Evolutionary conservation across 30 jellyfish, hydroid and myxozoan species (phyloP), one percentile per base, ranked within the genome.

Genomic region (Aurelia coerulea): DNA sequence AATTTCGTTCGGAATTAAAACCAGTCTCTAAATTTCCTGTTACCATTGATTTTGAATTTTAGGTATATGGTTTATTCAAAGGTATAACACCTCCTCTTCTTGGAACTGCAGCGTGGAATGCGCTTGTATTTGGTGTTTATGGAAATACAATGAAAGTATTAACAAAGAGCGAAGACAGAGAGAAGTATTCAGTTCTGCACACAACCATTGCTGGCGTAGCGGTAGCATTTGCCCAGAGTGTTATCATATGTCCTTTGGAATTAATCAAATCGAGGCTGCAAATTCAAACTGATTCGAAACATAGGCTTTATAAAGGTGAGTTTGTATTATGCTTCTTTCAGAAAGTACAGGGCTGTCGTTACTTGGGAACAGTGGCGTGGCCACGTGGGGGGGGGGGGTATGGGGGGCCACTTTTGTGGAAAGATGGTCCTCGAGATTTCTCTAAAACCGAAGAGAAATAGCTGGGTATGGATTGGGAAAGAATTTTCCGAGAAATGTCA

Each of bases 61-160:
- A 93, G 98, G 84, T 93, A 4, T 78, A 17, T 68, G 98, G 98
- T 6, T 74, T 93, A 76, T 93, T 87, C 69, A 93, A 93, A 80
- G 98, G 98, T 52, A 88, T 93, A 74, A 62, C 97, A 15, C 95
- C 98, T 1, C 98, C 98, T n/a, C 84, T 93, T 35, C 66, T 93
- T 69, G 98, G 98, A 11, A 93, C 97, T 2, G 97, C 98, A 66
- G 86, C 75, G 1, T 93, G 98, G 97, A 93, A 93, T 70, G 94
- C 98, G 13, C 88, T 93, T 37, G 96, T 87, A 5, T 93, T 93
- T 63, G 97, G 98, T n/a, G 88, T 96, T 16, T 93, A 93, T 82
- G 98, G 98, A 17, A 93, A 88, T 62, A 76, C 79, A 9, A 69
- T 93, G 73, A 96, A 92, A 16, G 52, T n/a, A 11, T 56, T 93